Evolutionary conservation across 2,797 vertebrate genomes (phyloP).

Genomic region (Ptychobarbus kaznakovi): DNA sequence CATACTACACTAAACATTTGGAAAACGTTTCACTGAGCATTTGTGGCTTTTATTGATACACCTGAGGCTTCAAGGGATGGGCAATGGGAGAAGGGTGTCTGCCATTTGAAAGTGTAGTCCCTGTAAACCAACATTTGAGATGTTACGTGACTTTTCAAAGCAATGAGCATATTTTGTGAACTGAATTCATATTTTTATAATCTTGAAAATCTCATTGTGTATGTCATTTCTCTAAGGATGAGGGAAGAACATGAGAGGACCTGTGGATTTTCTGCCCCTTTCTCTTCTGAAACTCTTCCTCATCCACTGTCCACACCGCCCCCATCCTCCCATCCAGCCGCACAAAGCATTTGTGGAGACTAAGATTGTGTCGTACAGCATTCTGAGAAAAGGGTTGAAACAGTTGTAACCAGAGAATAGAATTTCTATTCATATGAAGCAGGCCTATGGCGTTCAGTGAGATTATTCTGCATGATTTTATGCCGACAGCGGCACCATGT

Average conservation of each 20-base stretch:
- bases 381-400: constrained; percentile 75
- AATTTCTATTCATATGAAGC: not conserved
- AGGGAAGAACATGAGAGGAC: constrained; percentile 36
- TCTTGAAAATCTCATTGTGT: not conserved
- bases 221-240: not conserved
- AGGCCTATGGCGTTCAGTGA: not conserved
- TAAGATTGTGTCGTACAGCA: constrained; percentile 89
- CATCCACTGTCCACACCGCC: constrained; percentile 90
- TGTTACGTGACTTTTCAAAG: not conserved
- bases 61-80: constrained; percentile 60
- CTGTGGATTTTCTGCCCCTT: constrained; percentile 78
- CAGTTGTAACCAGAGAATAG: not conserved
- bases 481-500: constrained; percentile 49
- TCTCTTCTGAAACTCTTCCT: constrained; percentile 86
- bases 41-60: not conserved
- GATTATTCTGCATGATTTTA: not conserved
- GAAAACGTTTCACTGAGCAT: not conserved
- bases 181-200: not conserved
- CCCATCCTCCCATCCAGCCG: constrained; percentile 87
- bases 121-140: constrained; percentile 64
- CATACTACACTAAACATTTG: not conserved
- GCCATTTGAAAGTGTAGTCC: constrained; percentile 74
- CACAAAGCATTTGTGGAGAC: constrained; percentile 90
- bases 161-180: not conserved
- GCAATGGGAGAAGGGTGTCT: constrained; percentile 66